Evolutionary conservation across 2,797 vertebrate genomes (phyloP).

Genomic region (Myotis findleyi): DNA sequence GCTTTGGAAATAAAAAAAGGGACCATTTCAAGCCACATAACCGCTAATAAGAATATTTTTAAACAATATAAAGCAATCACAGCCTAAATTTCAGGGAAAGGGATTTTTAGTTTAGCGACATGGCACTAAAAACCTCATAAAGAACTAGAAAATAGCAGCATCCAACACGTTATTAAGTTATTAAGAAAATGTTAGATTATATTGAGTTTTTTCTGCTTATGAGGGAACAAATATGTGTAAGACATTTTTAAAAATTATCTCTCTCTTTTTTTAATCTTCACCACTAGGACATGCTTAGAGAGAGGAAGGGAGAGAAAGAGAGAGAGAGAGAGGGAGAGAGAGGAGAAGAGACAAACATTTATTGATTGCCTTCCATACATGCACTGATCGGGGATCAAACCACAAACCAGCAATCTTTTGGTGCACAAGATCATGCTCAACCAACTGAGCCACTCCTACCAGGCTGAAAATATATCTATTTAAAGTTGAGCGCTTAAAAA

Average conservation of each 20-base stretch:
- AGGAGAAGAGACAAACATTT: not conserved
- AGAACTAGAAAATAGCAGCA: not conserved
- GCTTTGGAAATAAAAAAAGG: not conserved
- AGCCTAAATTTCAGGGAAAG: not conserved
- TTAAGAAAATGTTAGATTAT: constrained; percentile 9
- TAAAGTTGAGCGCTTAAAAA: not conserved
- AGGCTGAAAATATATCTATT: not conserved
- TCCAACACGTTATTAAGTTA: not conserved
- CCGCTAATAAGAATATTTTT: not conserved
- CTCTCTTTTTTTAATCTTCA: not conserved
- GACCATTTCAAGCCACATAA: not conserved
- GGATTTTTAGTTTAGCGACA: not conserved
- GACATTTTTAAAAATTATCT: not conserved
- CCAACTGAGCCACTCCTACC: not conserved
- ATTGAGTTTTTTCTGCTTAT: not conserved
- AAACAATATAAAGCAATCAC: not conserved
- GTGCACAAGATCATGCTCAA: not conserved
- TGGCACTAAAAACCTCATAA: not conserved
- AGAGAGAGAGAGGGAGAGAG: not conserved
- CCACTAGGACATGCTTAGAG: not conserved
- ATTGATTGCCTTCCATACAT: not conserved
- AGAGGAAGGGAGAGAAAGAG: not conserved
- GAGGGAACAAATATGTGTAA: not conserved
- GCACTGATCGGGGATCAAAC: not conserved
- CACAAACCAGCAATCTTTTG: not conserved